Evolutionary conservation across 1,140 invertebrate species (phyloP), one percentile per base, ranked within the genome.

Genomic region (Solenopsis invicta): DNA sequence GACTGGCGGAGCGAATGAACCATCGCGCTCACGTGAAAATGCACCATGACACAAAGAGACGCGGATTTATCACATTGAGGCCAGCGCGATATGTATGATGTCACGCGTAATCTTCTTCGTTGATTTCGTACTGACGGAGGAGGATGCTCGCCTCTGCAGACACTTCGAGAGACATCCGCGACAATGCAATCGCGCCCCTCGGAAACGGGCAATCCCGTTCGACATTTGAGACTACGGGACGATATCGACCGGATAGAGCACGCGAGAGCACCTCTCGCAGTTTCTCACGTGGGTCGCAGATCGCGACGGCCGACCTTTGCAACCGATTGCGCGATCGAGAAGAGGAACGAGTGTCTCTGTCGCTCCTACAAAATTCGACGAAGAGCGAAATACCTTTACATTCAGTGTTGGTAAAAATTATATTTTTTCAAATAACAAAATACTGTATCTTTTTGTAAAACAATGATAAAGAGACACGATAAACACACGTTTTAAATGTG

Each of bases 181-280:
- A 29, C 29, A 29, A 29, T 29, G 29, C 29, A 29, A 29, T 29
- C 29, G 29, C 2, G 29, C 41, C 56, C 67, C 72, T 74, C 89
- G 87, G 87, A 91, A 90, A 90, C 77, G 59, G 0, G 59, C 59
- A 80, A 84, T 86, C 82, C 76, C 61, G 67, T 24, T 56, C 87
- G 89, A 85, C 87, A 91, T 91, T 90, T 91, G 18, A 48, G 18
- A 64, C 62, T 72, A 37, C 69, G 82, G 67, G 50, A 69, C 78
- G 50, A 85, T 90, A 76, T 91, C 84, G 90, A 91, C 89, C 89
- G 90, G 54, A 64, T 62, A 81, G 89, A 50, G 41, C 66, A 50
- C 82, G 64, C 89, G 78, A 86, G 88, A 89, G 77, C 41, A 54
- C 87, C 87, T 59, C 82, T 91, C 67, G 76, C 75, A 52, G 85